Evolutionary conservation across 2,888 invertebrate species (phyloP).

Genomic region (Pseudanteris insignis): DNA sequence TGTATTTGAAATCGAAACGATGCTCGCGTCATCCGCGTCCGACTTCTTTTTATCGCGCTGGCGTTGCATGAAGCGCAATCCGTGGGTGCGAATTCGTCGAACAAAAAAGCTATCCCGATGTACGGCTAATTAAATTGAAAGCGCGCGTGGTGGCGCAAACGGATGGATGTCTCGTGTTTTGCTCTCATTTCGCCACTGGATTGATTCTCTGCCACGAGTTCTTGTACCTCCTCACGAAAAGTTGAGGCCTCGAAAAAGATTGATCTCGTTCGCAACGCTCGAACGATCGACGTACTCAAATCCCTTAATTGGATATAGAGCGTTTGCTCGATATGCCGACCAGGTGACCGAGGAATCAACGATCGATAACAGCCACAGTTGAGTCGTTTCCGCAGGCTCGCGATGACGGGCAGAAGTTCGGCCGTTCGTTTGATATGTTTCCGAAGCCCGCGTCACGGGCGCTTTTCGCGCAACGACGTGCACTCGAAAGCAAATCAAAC

Average conservation of each 20-base stretch:
- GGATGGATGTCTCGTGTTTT: conserved; percentile 36
- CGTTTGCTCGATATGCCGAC: no score
- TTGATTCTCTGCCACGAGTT: conserved; percentile 33
- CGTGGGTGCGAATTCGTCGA: conserved; percentile 19
- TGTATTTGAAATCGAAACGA: conserved; percentile 24
- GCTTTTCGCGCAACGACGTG: no score
- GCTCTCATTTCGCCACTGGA: conserved; percentile 33
- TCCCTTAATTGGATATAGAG: conserved; percentile 3
- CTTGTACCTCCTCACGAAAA: conserved; percentile 33
- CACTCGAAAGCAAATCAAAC: background rate
- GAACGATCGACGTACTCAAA: conserved; percentile 18
- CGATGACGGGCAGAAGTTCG: no score
- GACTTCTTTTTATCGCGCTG: conserved; percentile 25
- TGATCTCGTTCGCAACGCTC: conserved; percentile 3
- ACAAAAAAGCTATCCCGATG: conserved; percentile 27
- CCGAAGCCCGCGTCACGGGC: no score
- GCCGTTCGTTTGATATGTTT: no score
- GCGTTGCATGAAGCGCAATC: background rate
- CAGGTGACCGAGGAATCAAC: no score
- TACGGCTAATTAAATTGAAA: conserved; percentile 40
- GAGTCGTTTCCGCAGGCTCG: no score
- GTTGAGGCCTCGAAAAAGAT: no score
- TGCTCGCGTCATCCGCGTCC: conserved; percentile 5
- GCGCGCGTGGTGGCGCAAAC: conserved; percentile 23
- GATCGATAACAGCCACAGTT: no score